Evolutionary conservation across 2,797 vertebrate species (phyloP).

Genomic region (Spatula clypeata): DNA sequence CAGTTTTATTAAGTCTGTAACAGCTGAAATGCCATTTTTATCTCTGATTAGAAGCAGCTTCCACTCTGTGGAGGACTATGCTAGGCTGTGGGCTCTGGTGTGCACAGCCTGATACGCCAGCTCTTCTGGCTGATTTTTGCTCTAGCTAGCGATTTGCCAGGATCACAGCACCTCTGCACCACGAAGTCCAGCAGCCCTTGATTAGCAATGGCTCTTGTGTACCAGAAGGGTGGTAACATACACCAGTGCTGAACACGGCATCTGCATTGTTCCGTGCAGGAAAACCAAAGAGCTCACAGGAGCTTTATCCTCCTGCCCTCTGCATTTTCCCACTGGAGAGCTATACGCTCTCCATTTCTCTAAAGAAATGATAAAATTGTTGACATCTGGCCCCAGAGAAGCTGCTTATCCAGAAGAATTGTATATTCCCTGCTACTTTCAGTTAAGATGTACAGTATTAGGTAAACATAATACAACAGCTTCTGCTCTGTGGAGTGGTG

Average conservation of each 20-base stretch:
- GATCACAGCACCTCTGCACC: not conserved
- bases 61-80: rapidly evolving
- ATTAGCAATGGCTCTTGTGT: not conserved
- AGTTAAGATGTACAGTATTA: not conserved
- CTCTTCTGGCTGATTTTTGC: not conserved
- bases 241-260: not conserved
- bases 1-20: not conserved
- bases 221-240: not conserved
- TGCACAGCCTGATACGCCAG: not conserved
- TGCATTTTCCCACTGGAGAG: not conserved
- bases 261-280: rapidly evolving
- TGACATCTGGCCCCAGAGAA: not conserved
- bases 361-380: not conserved
- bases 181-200: not conserved
- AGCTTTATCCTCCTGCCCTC: not conserved
- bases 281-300: not conserved
- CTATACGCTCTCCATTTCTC: not conserved
- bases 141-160: not conserved
- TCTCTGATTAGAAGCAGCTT: not conserved
- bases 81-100: not conserved
- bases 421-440: not conserved
- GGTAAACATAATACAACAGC: not conserved
- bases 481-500: not conserved
- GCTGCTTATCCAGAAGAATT: not conserved
- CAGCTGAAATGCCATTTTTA: not conserved